Percentiles rank a stretch among this genome's conserved stretches.
Evolutionary conservation across 2,888 invertebrate species (phyloP).

Genomic region (Tanytarsus gracilentus): DNA sequence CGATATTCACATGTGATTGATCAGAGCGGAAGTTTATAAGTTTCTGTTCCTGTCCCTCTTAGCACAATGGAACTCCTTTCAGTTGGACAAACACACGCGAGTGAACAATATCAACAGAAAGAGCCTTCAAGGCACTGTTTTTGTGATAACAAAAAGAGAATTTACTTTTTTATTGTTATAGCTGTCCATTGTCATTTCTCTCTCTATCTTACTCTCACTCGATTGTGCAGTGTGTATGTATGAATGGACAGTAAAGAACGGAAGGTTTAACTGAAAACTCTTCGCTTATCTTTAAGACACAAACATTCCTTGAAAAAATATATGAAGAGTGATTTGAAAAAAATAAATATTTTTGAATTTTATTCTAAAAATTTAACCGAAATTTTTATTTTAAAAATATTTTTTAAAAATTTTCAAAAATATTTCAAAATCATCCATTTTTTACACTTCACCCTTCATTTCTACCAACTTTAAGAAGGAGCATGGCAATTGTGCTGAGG

Average conservation of each 20-base stretch:
- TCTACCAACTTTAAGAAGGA: too few species aligned
- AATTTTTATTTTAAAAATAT: too few species aligned
- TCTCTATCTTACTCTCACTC: neutral
- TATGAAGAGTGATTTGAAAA: neutral
- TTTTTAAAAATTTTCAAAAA: too few species aligned
- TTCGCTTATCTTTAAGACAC: slow-evolving; percentile 8
- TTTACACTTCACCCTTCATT: too few species aligned
- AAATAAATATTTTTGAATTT: too few species aligned
- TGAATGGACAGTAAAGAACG: neutral
- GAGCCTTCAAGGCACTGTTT: neutral
- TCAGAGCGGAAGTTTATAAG: slow-evolving; percentile 20
- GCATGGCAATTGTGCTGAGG: too few species aligned
- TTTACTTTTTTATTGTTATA: slow-evolving; percentile 19
- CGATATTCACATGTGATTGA: slow-evolving; percentile 21
- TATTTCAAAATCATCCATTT: too few species aligned
- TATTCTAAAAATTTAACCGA: too few species aligned
- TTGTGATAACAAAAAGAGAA: slow-evolving; percentile 12
- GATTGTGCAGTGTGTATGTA: neutral
- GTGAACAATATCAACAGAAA: neutral
- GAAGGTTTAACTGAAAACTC: neutral
- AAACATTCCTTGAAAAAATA: neutral
- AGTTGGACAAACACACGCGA: too few species aligned
- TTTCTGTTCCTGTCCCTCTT: neutral
- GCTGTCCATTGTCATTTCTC: slow-evolving; percentile 5
- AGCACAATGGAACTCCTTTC: too few species aligned